Conservation (phyloP, 2,113 vertebrate species). For the Malurus melanocephalus region DNA sequence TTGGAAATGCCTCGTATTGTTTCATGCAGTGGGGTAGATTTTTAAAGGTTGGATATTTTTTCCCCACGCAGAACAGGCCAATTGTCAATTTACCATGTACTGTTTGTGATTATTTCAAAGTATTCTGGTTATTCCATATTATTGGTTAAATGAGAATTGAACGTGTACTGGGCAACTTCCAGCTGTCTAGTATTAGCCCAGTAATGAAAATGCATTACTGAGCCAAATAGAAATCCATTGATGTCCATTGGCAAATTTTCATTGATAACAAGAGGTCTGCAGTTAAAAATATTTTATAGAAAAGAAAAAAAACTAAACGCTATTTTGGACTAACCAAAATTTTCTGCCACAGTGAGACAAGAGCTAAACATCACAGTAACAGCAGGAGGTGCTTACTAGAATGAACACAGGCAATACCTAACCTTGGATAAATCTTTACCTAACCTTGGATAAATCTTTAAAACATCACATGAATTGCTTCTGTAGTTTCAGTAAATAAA, state of each 20-base stretch:
- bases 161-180: not conserved
- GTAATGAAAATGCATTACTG: not conserved
- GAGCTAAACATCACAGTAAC: not conserved
- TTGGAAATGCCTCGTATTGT: not conserved
- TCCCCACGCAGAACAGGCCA: accelerated
- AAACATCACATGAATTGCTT: not conserved
- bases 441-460: not conserved
- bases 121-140: not conserved
- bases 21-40: not conserved
- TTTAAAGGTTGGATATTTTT: not conserved
- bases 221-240: not conserved
- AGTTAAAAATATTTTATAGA: not conserved
- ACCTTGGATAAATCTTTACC: not conserved
- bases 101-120: not conserved
- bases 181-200: not conserved
- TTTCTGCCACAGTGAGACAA: not conserved
- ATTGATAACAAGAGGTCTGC: not conserved
- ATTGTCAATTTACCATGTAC: not conserved
- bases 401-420: not conserved
- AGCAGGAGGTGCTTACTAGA: not conserved
- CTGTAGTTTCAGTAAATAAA: not conserved
- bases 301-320: not conserved
- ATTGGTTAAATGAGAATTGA: not conserved
- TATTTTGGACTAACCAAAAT: not conserved
- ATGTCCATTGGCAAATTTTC: not conserved